A percentile compares a stretch with the other conserved stretches of the same genome.
Evolutionary conservation across 1,140 invertebrate species (phyloP).

Genomic region (Magallana ariakensis): DNA sequence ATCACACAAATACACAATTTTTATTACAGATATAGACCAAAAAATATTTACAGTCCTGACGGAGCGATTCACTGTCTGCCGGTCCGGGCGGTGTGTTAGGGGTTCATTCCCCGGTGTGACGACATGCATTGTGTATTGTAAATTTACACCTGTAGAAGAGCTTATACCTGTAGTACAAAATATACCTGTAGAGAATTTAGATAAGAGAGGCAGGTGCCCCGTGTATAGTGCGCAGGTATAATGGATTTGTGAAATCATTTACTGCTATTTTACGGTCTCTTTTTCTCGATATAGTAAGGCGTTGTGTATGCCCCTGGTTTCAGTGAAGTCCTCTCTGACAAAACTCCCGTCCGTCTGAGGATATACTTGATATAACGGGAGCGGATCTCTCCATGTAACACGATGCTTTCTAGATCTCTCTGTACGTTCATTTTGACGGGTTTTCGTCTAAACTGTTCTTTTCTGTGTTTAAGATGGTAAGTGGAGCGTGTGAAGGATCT

Average conservation of each 20-base stretch:
- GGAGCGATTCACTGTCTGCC: no score
- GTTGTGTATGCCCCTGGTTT: neutral
- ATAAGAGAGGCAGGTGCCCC: neutral
- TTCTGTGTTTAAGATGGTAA: neutral
- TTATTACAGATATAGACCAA: no score
- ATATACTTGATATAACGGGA: neutral
- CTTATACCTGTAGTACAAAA: no score
- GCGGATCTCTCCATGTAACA: neutral
- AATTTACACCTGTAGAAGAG: no score
- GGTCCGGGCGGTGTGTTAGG: no score
- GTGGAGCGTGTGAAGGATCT: neutral
- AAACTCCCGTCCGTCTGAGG: neutral
- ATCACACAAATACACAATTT: no score
- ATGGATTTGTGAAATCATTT: conserved; percentile 30
- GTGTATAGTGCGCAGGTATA: neutral
- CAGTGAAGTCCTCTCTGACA: neutral
- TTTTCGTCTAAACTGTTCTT: neutral
- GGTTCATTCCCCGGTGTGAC: no score
- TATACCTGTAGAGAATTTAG: conserved; percentile 18
- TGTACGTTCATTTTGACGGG: neutral
- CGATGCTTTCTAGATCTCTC: no score
- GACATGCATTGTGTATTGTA: no score
- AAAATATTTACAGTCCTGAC: no score
- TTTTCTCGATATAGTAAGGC: neutral
- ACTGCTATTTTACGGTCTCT: neutral